Conservation (phyloP, 2,113 vertebrate genomes). For the Seriola aureovittata region DNA sequence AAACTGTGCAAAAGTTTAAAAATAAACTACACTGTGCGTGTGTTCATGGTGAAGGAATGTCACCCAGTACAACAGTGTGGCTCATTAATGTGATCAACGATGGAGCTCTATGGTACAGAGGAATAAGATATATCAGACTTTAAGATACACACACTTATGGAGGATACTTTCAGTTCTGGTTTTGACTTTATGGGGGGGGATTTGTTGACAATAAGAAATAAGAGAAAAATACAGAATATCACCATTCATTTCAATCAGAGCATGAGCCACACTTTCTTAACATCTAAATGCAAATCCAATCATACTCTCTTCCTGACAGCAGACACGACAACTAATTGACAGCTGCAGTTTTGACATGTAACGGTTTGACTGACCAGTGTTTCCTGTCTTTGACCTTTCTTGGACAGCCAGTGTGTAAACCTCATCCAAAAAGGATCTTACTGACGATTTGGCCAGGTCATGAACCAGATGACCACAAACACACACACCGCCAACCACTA, state of each 20-base stretch:
- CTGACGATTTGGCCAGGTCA: conserved; percentile 71
- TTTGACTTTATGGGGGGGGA: too few species aligned
- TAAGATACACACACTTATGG: too few species aligned
- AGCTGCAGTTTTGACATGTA: conserved; percentile 49
- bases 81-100: too few species aligned
- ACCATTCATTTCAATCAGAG: background rate
- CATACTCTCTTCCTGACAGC: conserved; percentile 32
- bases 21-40: too few species aligned
- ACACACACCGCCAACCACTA: conserved; percentile 28
- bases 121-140: too few species aligned
- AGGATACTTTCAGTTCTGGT: too few species aligned
- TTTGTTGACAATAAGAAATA: background rate
- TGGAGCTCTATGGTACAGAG: too few species aligned
- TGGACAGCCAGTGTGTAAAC: conserved; percentile 57
- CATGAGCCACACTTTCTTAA: background rate
- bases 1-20: too few species aligned
- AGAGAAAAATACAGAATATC: background rate
- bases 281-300: background rate
- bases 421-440: conserved; percentile 55
- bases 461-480: conserved; percentile 61
- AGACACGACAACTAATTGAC: conserved; percentile 43
- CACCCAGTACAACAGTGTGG: too few species aligned
- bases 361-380: conserved; percentile 63
- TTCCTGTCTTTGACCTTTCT: conserved; percentile 77
- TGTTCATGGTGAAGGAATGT: too few species aligned